Conservation (phyloP, 2,888 invertebrate species). For the Seladonia tumulorum region DNA sequence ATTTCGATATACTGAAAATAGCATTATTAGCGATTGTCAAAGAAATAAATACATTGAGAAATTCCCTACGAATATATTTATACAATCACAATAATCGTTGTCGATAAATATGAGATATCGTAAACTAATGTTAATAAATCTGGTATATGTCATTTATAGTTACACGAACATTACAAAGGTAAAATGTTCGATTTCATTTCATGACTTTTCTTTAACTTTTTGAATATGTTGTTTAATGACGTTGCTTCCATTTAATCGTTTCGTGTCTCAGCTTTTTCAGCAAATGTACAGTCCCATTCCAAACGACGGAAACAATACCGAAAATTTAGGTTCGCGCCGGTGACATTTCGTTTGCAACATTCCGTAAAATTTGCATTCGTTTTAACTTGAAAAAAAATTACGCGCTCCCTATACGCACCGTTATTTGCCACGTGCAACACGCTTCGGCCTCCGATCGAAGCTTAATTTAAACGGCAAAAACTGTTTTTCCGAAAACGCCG, state of each 20-base stretch:
- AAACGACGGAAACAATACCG: background rate
- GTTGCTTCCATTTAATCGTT: background rate
- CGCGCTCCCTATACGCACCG: background rate
- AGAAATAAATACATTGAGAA: too few species aligned
- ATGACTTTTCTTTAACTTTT: background rate
- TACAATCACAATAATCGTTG: background rate
- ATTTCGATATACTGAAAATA: too few species aligned
- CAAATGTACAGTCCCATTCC: background rate
- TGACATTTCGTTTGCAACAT: background rate
- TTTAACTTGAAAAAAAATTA: background rate
- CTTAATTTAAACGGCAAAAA: background rate
- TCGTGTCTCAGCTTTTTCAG: background rate
- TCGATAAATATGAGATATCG: background rate
- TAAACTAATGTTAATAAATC: too few species aligned
- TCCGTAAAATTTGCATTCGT: background rate
- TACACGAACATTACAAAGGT: too few species aligned
- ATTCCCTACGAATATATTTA: too few species aligned
- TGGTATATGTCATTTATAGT: too few species aligned
- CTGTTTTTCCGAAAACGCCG: background rate
- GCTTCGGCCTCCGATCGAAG: background rate
- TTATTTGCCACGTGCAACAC: background rate
- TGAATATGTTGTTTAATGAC: too few species aligned
- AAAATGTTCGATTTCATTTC: background rate
- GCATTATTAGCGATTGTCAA: too few species aligned
- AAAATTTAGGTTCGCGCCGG: background rate